Conservation (phyloP, 2,797 vertebrate species). For the Peromyscus melanophrys region DNA sequence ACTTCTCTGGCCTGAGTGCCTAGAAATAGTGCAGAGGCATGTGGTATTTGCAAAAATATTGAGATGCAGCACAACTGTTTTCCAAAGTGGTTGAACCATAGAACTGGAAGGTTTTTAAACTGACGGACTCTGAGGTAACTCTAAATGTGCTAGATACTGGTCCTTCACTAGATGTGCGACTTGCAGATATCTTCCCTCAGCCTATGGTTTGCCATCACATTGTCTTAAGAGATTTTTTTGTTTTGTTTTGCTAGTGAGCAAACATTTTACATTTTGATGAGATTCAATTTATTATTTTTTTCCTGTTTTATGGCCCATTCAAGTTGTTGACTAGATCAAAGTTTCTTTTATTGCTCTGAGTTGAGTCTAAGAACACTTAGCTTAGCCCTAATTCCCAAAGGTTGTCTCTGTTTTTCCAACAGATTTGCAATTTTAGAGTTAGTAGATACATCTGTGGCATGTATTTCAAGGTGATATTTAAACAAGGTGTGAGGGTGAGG, state of each 20-base stretch:
- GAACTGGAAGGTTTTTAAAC: background rate
- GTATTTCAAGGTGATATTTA: background rate
- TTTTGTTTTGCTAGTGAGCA: background rate
- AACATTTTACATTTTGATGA: slow-evolving; percentile 18
- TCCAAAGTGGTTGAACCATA: too few relatives aligned
- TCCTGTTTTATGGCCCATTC: background rate
- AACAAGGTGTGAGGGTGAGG: background rate
- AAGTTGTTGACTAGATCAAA: background rate
- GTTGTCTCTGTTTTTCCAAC: background rate
- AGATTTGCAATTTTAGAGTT: background rate
- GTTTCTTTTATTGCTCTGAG: background rate
- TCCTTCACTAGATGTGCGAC: background rate
- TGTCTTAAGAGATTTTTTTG: background rate
- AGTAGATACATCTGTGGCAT: background rate
- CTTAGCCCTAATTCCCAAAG: background rate
- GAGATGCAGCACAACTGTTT: background rate
- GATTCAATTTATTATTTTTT: background rate
- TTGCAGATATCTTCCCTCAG: background rate
- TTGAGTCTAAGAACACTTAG: background rate
- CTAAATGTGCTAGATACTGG: background rate
- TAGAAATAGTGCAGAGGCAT: background rate
- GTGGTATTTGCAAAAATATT: background rate
- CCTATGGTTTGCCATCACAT: background rate
- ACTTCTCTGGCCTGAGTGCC: background rate
- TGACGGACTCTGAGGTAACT: background rate